These are phyloP conservation scores for Gavia stellata DNA, from an alignment of 2,113 vertebrate genomes.

Conservation along the genomic window DNA sequence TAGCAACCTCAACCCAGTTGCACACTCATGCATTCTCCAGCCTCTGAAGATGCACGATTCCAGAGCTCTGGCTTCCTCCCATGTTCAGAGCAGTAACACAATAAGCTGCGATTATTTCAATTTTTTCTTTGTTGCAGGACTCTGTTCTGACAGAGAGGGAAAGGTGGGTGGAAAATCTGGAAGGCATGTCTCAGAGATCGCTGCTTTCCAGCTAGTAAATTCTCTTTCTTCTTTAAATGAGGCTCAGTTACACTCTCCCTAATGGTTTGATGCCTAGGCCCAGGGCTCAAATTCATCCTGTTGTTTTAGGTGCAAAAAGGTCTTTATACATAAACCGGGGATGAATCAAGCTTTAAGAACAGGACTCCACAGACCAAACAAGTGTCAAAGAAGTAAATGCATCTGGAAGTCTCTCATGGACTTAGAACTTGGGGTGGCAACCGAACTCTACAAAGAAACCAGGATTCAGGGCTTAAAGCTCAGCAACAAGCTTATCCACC, in stretches of 20 bases:
- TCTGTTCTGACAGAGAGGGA: not conserved
- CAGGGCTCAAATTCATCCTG: not conserved
- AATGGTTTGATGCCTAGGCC: not conserved
- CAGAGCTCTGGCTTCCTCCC: not conserved
- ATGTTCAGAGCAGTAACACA: not conserved
- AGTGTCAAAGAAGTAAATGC: not conserved
- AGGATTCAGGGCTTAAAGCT: not conserved
- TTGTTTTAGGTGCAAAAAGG: not conserved
- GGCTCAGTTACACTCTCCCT: not conserved
- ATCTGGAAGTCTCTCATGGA: not conserved
- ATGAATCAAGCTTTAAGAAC: not conserved
- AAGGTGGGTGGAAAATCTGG: not conserved
- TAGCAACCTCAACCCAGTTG: not conserved
- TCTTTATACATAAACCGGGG: not conserved
- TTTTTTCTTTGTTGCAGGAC: not conserved
- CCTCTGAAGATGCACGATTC: not conserved
- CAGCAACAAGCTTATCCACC: not conserved
- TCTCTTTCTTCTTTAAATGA: not conserved
- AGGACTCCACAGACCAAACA: not conserved
- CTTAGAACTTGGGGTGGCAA: not conserved
- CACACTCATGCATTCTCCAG: not conserved
- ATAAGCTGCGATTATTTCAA: not conserved
- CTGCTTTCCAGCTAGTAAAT: not conserved
- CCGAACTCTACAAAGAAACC: not conserved
- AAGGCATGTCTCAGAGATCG: not conserved